phyloP scores from a whole-genome alignment of 2,888 invertebrate genomes.

The Agrotis segetum region DNA sequence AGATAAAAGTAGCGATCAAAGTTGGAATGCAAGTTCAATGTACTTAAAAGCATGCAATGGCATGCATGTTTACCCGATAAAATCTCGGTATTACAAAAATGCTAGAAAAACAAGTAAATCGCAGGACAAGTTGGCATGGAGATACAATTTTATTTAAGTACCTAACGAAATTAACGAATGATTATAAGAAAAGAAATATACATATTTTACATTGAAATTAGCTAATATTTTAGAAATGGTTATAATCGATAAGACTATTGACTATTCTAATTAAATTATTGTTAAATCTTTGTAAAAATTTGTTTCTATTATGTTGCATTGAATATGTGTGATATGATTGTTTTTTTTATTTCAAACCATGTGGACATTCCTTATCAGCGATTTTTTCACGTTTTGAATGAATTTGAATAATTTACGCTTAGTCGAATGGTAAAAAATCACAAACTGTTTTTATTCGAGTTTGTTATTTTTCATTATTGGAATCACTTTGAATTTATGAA shows the following conservation, averaged over 20 bases:
- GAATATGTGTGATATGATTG: too few relatives aligned
- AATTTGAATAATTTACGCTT: not conserved
- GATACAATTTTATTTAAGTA: not conserved
- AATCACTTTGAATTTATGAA: conserved; percentile 16
- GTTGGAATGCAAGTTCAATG: conserved; percentile 1
- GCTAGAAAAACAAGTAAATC: not conserved
- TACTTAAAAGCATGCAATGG: not conserved
- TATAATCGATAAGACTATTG: too few relatives aligned
- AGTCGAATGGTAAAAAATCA: not conserved
- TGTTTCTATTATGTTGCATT: too few relatives aligned
- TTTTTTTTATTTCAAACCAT: not conserved
- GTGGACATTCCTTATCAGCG: not conserved
- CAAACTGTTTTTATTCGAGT: conserved; percentile 3
- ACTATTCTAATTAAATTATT: too few relatives aligned
- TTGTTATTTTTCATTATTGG: not conserved
- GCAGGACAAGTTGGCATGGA: not conserved
- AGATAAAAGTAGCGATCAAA: conserved; percentile 5
- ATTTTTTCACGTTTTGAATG: not conserved
- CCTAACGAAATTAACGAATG: too few relatives aligned
- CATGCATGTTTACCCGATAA: not conserved
- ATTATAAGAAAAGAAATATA: too few relatives aligned
- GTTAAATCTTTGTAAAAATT: too few relatives aligned
- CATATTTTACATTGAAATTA: too few relatives aligned
- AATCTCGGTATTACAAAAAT: not conserved
- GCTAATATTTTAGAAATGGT: too few relatives aligned